A percentile compares a stretch with the other conserved stretches of the same genome.
Evolutionary conservation across 1,140 invertebrate species (phyloP).

Genomic region (Heterodera carotae): DNA sequence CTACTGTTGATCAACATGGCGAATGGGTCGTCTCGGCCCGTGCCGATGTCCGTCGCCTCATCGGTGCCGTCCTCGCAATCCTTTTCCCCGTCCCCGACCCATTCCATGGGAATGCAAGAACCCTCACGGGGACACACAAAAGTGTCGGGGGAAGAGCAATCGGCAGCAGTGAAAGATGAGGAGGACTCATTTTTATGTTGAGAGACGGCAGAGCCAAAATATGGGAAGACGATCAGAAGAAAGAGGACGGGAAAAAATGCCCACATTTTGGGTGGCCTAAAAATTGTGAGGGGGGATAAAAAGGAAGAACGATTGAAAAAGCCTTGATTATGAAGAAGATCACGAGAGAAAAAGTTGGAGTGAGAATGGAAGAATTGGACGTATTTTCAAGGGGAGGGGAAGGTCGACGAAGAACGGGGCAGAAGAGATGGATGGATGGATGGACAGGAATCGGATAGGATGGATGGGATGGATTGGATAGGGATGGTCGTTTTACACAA

Average conservation of each 20-base stretch:
- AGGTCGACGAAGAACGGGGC: background rate
- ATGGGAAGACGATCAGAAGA: background rate
- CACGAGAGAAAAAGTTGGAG: background rate
- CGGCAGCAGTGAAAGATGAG: background rate
- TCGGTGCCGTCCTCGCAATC: slow-evolving; percentile 91
- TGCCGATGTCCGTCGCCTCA: slow-evolving; percentile 71
- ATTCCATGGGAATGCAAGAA: slow-evolving; percentile 83
- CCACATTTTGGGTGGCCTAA: background rate
- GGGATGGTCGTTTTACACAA: background rate
- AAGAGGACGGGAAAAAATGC: background rate
- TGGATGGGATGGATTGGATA: no score
- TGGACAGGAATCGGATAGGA: no score
- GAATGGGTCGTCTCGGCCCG: background rate
- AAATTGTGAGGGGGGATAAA: background rate
- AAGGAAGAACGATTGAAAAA: background rate
- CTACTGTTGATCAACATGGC: background rate
- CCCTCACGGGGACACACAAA: slow-evolving; percentile 39
- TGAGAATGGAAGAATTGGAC: background rate
- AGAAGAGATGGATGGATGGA: background rate
- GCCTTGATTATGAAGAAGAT: background rate
- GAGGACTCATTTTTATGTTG: background rate
- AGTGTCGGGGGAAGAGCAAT: slow-evolving; percentile 10
- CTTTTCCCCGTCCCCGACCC: slow-evolving; percentile 88
- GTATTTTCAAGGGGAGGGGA: background rate
- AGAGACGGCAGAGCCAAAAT: background rate